A percentile compares a stretch with the other conserved stretches of the same genome.
phyloP scores from a whole-genome alignment of 2,113 vertebrate species.

The Anhinga rufa region DNA sequence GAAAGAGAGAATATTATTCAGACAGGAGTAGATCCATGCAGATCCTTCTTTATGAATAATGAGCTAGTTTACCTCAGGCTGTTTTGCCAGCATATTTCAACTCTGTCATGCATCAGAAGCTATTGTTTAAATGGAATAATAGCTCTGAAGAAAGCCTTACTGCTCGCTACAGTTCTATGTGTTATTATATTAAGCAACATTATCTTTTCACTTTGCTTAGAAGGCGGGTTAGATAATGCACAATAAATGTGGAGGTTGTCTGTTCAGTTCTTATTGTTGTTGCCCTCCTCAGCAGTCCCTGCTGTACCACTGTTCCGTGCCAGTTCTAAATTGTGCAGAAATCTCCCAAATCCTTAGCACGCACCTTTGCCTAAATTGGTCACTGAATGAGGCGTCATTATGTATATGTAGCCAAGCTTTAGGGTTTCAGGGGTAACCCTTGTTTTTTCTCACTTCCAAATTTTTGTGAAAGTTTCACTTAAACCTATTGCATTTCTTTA shows the following conservation, averaged over 20 bases:
- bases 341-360: neutral
- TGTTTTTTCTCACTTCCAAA: neutral
- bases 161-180: neutral
- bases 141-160: neutral
- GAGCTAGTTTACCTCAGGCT: neutral
- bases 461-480: neutral
- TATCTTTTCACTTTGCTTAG: neutral
- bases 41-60: neutral
- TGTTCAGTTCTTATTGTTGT: neutral
- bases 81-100: neutral
- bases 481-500: neutral
- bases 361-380: neutral
- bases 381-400: neutral
- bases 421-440: neutral
- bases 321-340: neutral
- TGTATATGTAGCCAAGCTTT: neutral
- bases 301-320: accelerated
- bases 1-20: neutral
- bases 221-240: neutral
- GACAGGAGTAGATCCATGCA: neutral
- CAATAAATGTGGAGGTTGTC: neutral
- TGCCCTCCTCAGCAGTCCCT: neutral
- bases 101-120: neutral
- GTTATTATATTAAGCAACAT: neutral
- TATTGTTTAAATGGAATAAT: neutral